phyloP scores from a whole-genome alignment of 2,888 invertebrate species.

The Amblyjoppa proteus region DNA sequence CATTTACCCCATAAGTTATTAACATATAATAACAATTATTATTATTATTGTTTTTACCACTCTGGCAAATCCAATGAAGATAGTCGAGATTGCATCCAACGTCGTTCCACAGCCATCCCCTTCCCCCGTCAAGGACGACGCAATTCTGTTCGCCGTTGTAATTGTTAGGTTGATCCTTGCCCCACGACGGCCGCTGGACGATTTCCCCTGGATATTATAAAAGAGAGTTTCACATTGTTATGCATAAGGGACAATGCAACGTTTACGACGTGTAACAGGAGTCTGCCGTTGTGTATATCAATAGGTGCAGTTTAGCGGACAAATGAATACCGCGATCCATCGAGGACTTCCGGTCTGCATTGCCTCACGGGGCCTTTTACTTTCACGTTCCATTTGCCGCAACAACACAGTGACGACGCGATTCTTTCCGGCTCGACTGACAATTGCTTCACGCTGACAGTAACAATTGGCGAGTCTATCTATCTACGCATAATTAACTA shows the following conservation, averaged over 20 bases:
- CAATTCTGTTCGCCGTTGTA: conserved; percentile 98
- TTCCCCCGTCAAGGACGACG: conserved; percentile 95
- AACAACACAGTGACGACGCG: conserved; percentile 19
- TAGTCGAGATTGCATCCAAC: conserved; percentile 97
- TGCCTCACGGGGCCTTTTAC: conserved; percentile 73
- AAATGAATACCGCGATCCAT: conserved; percentile 51
- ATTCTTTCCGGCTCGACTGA: conserved; percentile 46
- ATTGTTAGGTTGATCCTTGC: conserved; percentile 97
- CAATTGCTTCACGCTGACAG: conserved; percentile 53
- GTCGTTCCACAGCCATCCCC: conserved; percentile 97
- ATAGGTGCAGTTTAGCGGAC: conserved; percentile 59
- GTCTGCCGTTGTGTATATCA: conserved; percentile 34
- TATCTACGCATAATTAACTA: background rate
- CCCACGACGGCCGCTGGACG: conserved; percentile 94
- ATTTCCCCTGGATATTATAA: conserved; percentile 88
- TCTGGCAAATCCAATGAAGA: conserved; percentile 96
- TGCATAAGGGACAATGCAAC: conserved; percentile 41
- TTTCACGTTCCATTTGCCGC: conserved; percentile 80
- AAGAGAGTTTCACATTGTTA: conserved; percentile 48
- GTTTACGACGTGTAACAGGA: conserved; percentile 7
- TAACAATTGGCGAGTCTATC: background rate
- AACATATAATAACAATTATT: background rate
- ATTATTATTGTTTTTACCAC: conserved; percentile 88
- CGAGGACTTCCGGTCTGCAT: conserved; percentile 69
- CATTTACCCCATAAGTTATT: background rate